phyloP scores from a whole-genome alignment of 1,140 invertebrate species.

The Hylyphantes graminicola region DNA sequence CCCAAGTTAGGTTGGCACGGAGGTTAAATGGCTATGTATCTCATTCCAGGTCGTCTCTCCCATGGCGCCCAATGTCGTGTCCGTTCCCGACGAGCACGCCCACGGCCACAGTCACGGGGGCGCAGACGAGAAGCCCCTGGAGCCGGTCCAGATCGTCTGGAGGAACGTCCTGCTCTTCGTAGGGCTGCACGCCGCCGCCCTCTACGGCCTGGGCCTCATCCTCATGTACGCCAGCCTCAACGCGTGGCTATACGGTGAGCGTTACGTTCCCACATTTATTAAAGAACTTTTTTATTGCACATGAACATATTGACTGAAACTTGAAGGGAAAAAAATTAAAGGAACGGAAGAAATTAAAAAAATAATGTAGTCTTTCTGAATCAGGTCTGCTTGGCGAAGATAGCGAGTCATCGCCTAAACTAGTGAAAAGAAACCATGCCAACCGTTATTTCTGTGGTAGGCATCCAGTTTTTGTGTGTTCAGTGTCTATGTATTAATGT shows the following conservation, averaged over 20 bases:
- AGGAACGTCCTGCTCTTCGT: slow-evolving; percentile 87
- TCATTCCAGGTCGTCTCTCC: slow-evolving; percentile 19
- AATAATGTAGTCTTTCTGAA: no score
- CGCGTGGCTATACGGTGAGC: slow-evolving; percentile 72
- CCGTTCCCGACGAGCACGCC: slow-evolving; percentile 23
- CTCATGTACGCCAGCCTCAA: slow-evolving; percentile 81
- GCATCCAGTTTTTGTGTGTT: no score
- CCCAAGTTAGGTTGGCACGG: no score
- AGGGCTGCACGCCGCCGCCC: slow-evolving; percentile 84
- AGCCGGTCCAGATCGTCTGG: slow-evolving; percentile 81
- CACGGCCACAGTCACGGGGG: background rate
- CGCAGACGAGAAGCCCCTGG: slow-evolving; percentile 38
- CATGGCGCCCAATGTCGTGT: slow-evolving; percentile 52
- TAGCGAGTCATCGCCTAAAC: no score
- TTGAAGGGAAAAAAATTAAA: no score
- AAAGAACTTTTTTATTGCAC: background rate
- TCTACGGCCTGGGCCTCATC: slow-evolving; percentile 85
- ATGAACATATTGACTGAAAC: background rate
- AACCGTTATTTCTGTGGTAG: no score
- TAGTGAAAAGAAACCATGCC: no score
- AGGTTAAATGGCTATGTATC: no score
- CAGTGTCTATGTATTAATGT: no score
- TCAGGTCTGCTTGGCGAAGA: no score
- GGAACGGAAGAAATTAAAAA: no score
- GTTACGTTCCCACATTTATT: no score